A percentile compares a stretch with the other conserved stretches of the same genome.
These are phyloP conservation scores for Poeciliopsis retropinna DNA, from an alignment of 2,113 vertebrate species.

Conservation along the genomic window DNA sequence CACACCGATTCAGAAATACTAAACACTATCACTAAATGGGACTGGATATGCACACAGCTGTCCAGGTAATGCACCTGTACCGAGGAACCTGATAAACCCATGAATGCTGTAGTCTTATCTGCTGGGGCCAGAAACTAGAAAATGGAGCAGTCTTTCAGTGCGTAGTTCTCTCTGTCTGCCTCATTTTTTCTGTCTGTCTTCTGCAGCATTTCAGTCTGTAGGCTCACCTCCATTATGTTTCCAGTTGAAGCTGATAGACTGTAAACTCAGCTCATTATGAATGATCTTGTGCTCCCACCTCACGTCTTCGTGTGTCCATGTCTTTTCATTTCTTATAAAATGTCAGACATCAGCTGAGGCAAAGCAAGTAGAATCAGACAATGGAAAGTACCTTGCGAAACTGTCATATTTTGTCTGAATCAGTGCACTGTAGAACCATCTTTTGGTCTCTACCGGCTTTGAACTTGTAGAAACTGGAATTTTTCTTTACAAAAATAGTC, in stretches of 20 bases:
- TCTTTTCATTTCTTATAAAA: slow-evolving; percentile 40
- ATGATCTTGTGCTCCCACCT: slow-evolving; percentile 32
- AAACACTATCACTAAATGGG: slow-evolving; percentile 57
- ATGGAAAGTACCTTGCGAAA: background rate
- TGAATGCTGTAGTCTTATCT: slow-evolving; percentile 70
- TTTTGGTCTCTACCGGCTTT: background rate
- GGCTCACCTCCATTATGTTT: slow-evolving; percentile 43
- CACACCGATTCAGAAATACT: slow-evolving; percentile 18
- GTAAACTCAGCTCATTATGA: slow-evolving; percentile 55
- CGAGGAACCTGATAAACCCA: slow-evolving; percentile 66
- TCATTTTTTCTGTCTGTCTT: background rate
- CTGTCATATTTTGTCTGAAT: background rate
- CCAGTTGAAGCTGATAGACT: slow-evolving; percentile 39
- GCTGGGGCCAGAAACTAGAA: slow-evolving; percentile 57
- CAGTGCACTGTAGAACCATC: background rate
- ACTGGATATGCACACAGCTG: slow-evolving; percentile 34
- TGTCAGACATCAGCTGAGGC: slow-evolving; percentile 21
- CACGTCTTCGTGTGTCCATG: background rate
- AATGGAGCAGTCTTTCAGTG: slow-evolving; percentile 45
- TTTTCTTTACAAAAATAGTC: background rate
- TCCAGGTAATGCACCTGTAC: slow-evolving; percentile 69
- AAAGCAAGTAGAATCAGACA: background rate
- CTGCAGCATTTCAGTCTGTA: slow-evolving; percentile 37
- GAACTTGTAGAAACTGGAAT: background rate
- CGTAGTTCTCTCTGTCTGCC: slow-evolving; percentile 22